Percentiles rank a stretch among this genome's conserved stretches.
phyloP scores from a whole-genome alignment of 2,113 vertebrate genomes.

The Corydoras maculifer region DNA sequence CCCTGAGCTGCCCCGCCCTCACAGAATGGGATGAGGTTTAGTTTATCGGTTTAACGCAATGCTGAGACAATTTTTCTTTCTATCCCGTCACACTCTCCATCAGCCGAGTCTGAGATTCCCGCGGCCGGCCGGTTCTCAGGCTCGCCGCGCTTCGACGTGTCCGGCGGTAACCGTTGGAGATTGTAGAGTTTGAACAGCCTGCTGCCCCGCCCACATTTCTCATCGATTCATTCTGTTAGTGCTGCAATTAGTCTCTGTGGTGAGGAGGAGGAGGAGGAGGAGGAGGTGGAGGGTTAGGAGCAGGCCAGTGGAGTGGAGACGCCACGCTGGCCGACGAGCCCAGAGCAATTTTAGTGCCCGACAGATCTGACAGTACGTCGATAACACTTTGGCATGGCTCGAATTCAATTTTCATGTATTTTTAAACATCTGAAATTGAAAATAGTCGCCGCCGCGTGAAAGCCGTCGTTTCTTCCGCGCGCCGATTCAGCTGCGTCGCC shows the following conservation, averaged over 20 bases:
- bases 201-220: slow-evolving; percentile 41
- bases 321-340: neutral
- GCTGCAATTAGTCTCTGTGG: slow-evolving; percentile 40
- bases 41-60: too few species aligned
- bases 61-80: too few species aligned
- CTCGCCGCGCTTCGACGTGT: neutral
- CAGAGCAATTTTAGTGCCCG: slow-evolving; percentile 15
- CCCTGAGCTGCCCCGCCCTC: too few species aligned
- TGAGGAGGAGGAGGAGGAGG: neutral
- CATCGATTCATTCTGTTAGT: slow-evolving; percentile 44
- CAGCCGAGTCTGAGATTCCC: neutral
- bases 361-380: slow-evolving; percentile 25
- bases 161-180: slow-evolving; percentile 11
- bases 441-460: neutral
- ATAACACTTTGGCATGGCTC: neutral
- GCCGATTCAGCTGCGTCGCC: neutral
- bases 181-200: slow-evolving; percentile 12
- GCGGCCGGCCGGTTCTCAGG: too few species aligned
- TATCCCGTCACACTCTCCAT: too few species aligned
- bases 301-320: slow-evolving; percentile 1
- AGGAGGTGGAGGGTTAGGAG: neutral
- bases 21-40: too few species aligned
- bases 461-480: neutral
- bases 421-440: neutral
- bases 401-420: neutral